A percentile compares a stretch with the other conserved stretches of the same genome.
Evolutionary conservation across 2,113 vertebrate species (phyloP).

Genomic region (Lasiurus borealis): DNA sequence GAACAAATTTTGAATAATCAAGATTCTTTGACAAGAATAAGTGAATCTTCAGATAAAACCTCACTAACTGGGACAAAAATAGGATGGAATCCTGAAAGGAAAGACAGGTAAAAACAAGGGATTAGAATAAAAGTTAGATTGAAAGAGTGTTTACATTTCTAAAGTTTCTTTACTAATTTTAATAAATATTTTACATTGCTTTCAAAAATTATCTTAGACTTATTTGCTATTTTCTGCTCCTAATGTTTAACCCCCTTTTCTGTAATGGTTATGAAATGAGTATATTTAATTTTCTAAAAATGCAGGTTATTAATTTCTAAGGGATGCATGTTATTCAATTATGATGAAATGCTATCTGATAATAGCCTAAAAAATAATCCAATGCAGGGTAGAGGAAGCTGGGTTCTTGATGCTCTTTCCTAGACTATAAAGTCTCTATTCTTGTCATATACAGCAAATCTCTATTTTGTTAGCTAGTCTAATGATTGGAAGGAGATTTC

Average conservation of each 20-base stretch:
- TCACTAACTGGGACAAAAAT: slow-evolving; percentile 81
- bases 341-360: too few species aligned
- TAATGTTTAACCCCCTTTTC: too few species aligned
- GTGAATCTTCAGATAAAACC: slow-evolving; percentile 70
- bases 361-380: too few species aligned
- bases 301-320: too few species aligned
- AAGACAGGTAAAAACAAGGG: slow-evolving; percentile 87
- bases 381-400: too few species aligned
- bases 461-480: neutral
- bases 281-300: too few species aligned
- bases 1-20: slow-evolving; percentile 84
- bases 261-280: too few species aligned
- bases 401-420: neutral
- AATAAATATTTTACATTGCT: too few species aligned
- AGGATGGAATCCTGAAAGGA: slow-evolving; percentile 78
- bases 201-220: too few species aligned
- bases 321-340: too few species aligned
- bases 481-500: slow-evolving; percentile 35
- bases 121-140: neutral
- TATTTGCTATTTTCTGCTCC: too few species aligned
- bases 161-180: too few species aligned
- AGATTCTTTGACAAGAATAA: slow-evolving; percentile 77
- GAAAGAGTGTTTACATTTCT: neutral
- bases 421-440: neutral
- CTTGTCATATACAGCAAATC: neutral